A percentile compares a stretch with the other conserved stretches of the same genome.
Conservation (phyloP, 2,888 invertebrate species). For the Caenorhabditis drosophilae region DNA sequence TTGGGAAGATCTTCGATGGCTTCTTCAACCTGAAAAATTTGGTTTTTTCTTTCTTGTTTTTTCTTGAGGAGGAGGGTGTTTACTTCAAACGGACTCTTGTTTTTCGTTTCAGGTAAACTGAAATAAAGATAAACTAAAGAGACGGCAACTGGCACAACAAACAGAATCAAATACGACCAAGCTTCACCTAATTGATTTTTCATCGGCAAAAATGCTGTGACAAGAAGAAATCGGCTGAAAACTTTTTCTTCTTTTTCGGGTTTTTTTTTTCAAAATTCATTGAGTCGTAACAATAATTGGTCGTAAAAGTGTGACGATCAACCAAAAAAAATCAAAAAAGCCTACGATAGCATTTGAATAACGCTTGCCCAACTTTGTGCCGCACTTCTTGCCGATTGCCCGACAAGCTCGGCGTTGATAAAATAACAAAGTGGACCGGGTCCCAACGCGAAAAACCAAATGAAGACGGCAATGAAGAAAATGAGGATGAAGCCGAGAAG, state of each 20-base stretch:
- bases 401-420: slow-evolving; percentile 59
- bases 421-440: slow-evolving; percentile 64
- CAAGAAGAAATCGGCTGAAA: slow-evolving; percentile 56
- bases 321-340: not conserved
- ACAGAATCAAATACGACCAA: slow-evolving; percentile 55
- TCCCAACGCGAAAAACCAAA: slow-evolving; percentile 57
- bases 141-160: slow-evolving; percentile 54
- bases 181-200: slow-evolving; percentile 53
- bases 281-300: too few relatives aligned
- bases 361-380: slow-evolving; percentile 61
- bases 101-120: slow-evolving; percentile 61
- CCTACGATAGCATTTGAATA: slow-evolving; percentile 58
- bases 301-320: too few relatives aligned
- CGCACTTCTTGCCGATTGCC: slow-evolving; percentile 55
- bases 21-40: slow-evolving; percentile 39
- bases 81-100: slow-evolving; percentile 46
- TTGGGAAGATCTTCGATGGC: slow-evolving; percentile 41
- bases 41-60: not conserved
- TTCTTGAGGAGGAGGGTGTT: not conserved
- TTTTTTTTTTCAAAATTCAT: too few relatives aligned
- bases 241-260: too few relatives aligned
- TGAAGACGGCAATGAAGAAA: slow-evolving; percentile 54
- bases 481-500: slow-evolving; percentile 52
- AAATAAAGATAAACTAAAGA: slow-evolving; percentile 57
- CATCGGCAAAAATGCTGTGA: slow-evolving; percentile 56